Evolutionary conservation across 2,888 invertebrate genomes (phyloP), one percentile per base, ranked within the genome.

Genomic region (Watsonalla binaria): DNA sequence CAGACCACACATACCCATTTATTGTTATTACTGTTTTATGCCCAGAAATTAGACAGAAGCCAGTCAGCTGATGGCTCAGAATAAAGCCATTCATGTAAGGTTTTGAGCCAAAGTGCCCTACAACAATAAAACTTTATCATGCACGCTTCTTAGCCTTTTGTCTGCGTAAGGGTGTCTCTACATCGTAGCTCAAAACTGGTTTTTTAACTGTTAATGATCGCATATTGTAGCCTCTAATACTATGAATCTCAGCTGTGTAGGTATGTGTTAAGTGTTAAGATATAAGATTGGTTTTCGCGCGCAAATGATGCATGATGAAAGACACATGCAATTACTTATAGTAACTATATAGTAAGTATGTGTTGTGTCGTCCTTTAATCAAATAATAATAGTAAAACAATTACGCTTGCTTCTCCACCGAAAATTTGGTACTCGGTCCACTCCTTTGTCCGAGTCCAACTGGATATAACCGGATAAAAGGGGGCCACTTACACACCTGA

Each of bases 351-450:
- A 85, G 74, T 24, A 24, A 24, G n/a, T n/a, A n/a, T 81, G 78
- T 86, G 83, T 89, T 86, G 88, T 88, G 83, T 85, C 82, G 87
- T 90, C 89, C 86, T 72, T 70, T 70, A 80, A 72, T 73, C 60
- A 68, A 60, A 57, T 58, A 62, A 63, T 67, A 62, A 62, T 54
- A 55, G 54, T 53, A 45, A 64, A 72, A 76, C 66, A 69, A 70
- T 71, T 75, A 74, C 74, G 77, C 74, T 73, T 76, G 77, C 72
- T 76, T 74, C 70, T 72, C 78, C 82, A 80, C 78, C 76, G 75
- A 80, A 66, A 65, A 69, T 70, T 76, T 70, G 62, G 65, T 70
- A 72, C 70, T 76, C 74, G 65, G 49, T 49, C 34, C 14, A 49
- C 48, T 49, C 37, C 37, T 13, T 14, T 48, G 14, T 37, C 49